A percentile compares a stretch with the other conserved stretches of the same genome.
These are phyloP conservation scores for Triplophysa tibetana DNA, from an alignment of 2,113 vertebrate genomes.

Conservation along the genomic window DNA sequence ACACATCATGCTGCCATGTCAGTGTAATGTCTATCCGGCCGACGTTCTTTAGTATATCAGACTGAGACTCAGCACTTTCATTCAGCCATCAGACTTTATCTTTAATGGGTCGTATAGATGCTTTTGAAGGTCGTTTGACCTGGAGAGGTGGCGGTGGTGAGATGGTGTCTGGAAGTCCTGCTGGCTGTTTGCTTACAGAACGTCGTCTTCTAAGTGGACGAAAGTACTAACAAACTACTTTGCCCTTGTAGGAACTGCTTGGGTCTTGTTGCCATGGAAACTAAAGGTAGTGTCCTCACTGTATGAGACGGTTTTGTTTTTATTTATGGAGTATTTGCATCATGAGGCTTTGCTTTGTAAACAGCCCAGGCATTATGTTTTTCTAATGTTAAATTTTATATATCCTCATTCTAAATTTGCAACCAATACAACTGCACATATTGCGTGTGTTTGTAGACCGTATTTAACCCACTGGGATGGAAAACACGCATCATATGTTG, in stretches of 20 bases:
- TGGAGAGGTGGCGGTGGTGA: constrained; percentile 12
- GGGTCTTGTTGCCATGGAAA: constrained; percentile 32
- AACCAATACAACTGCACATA: constrained; percentile 65
- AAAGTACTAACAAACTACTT: constrained; percentile 27
- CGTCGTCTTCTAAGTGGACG: not conserved
- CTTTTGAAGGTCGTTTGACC: constrained; percentile 16
- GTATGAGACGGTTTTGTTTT: constrained; percentile 21
- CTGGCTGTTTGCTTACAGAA: constrained; percentile 17
- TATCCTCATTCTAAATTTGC: constrained; percentile 53
- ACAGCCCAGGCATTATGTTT: constrained; percentile 61
- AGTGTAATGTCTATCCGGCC: not conserved
- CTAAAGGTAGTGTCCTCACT: constrained; percentile 48
- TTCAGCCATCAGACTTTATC: constrained; percentile 7
- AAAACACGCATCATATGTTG: not conserved
- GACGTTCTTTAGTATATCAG: not conserved
- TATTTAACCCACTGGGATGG: constrained; percentile 66
- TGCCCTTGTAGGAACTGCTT: constrained; percentile 28
- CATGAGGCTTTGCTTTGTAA: constrained; percentile 25
- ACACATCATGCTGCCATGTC: not conserved
- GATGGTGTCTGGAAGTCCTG: constrained; percentile 30
- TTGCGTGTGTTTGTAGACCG: constrained; percentile 60
- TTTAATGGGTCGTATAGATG: not conserved
- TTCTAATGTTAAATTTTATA: constrained; percentile 55
- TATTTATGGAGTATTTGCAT: constrained; percentile 27
- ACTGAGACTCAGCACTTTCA: not conserved